Evolutionary conservation across 2,888 invertebrate species (phyloP).

Genomic region (Diachrysia chrysitis): DNA sequence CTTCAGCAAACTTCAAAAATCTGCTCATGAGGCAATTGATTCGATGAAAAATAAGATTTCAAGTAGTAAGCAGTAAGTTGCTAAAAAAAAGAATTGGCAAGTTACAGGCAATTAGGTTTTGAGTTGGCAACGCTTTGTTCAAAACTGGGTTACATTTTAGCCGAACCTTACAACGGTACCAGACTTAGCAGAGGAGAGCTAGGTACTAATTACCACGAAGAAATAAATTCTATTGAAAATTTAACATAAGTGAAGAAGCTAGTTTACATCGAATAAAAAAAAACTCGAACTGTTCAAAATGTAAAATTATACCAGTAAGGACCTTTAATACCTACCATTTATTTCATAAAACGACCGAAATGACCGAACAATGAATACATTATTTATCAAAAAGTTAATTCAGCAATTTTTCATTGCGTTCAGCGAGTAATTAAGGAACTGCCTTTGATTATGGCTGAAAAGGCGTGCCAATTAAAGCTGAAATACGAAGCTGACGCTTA

Average conservation of each 20-base stretch:
- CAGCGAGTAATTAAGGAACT: slow-evolving; percentile 37
- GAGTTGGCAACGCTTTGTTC: slow-evolving; percentile 36
- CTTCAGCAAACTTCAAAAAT: too few species aligned
- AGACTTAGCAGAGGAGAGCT: slow-evolving; percentile 6
- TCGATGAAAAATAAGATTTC: slow-evolving; percentile 3
- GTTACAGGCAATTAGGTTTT: slow-evolving; percentile 33
- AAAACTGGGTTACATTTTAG: slow-evolving; percentile 28
- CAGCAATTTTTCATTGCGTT: slow-evolving; percentile 29
- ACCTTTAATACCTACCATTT: slow-evolving; percentile 24
- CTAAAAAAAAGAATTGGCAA: not conserved
- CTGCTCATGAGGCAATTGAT: too few species aligned
- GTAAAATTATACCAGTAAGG: slow-evolving; percentile 22
- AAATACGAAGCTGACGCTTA: slow-evolving; percentile 34
- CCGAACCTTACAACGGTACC: slow-evolving; percentile 16
- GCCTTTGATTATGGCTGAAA: slow-evolving; percentile 39
- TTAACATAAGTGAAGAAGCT: not conserved
- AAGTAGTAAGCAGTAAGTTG: not conserved
- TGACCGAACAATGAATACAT: slow-evolving; percentile 24
- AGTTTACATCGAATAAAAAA: not conserved
- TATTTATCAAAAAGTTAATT: slow-evolving; percentile 21
- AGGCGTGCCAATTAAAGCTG: slow-evolving; percentile 51
- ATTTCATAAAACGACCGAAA: slow-evolving; percentile 16
- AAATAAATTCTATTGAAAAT: slow-evolving; percentile 24
- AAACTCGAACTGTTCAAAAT: not conserved
- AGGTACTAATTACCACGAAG: slow-evolving; percentile 19